A percentile compares a stretch with the other conserved stretches of the same genome.
These are phyloP conservation scores for Picathartes gymnocephalus DNA, from an alignment of 2,113 vertebrate species.

Conservation along the genomic window DNA sequence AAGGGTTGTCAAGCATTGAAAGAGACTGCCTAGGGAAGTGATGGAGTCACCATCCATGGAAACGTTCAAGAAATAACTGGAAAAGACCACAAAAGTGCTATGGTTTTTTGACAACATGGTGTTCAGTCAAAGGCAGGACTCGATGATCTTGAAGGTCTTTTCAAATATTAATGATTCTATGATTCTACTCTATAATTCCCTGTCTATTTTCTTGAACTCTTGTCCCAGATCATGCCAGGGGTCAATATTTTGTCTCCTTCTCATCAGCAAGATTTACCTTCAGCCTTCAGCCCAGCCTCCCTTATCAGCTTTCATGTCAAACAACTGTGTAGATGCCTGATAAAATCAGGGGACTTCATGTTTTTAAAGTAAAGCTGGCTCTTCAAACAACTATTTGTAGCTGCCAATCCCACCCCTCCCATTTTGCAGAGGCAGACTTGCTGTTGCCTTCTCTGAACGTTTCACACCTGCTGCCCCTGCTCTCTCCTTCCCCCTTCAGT, in stretches of 20 bases:
- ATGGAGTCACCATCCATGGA: not conserved
- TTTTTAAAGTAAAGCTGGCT: not conserved
- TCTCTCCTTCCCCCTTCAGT: not conserved
- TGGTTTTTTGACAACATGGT: rapidly evolving
- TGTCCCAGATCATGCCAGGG: not conserved
- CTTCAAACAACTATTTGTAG: not conserved
- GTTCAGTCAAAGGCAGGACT: not conserved
- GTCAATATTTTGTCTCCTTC: not conserved
- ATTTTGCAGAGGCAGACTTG: not conserved
- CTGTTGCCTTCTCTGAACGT: not conserved
- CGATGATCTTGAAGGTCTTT: not conserved
- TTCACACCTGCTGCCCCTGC: not conserved
- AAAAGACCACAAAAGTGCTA: not conserved
- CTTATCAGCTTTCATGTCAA: not conserved
- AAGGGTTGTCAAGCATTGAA: not conserved
- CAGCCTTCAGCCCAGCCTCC: not conserved
- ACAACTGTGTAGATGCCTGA: not conserved
- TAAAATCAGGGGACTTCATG: not conserved
- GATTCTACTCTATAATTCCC: not conserved
- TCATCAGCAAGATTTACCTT: not conserved
- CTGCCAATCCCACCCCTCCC: not conserved
- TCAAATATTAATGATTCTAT: not conserved
- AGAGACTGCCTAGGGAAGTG: not conserved
- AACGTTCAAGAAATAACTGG: not conserved
- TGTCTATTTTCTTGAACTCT: not conserved